A percentile compares a stretch with the other conserved stretches of the same genome.
Evolutionary conservation across 2,113 vertebrate species (phyloP).

Genomic region (Andinoacara biseriatus): DNA sequence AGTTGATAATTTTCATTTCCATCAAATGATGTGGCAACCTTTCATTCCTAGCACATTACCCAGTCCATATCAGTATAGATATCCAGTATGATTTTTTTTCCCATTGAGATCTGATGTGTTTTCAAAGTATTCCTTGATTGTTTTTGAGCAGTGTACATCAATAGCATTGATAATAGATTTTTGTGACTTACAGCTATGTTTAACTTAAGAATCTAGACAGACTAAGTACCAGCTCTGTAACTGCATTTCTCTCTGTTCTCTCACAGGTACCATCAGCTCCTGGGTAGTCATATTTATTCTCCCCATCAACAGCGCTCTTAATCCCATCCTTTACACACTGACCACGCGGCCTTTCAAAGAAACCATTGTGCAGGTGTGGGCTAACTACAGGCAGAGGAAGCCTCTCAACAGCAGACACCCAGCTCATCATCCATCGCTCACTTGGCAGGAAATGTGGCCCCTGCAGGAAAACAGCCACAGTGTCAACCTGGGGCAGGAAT

Average conservation of each 20-base stretch:
- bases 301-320: constrained; percentile 96
- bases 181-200: background rate
- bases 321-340: constrained; percentile 96
- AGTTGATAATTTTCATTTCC: too few relatives aligned
- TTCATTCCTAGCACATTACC: too few relatives aligned
- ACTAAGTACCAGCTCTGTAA: background rate
- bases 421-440: constrained; percentile 83
- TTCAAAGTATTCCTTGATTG: too few relatives aligned
- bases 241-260: background rate
- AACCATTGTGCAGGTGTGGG: constrained; percentile 92
- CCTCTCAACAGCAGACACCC: constrained; percentile 80
- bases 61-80: too few relatives aligned
- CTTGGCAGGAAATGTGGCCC: constrained; percentile 94
- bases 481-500: constrained; percentile 67
- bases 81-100: too few relatives aligned
- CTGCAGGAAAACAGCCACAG: constrained; percentile 80
- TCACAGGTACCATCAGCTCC: constrained; percentile 90
- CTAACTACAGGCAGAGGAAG: constrained; percentile 88
- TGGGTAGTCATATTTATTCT: constrained; percentile 99
- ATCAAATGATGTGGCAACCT: too few relatives aligned
- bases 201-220: background rate
- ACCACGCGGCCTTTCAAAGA: constrained; percentile 97
- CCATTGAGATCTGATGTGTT: too few relatives aligned
- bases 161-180: background rate
- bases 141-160: background rate